Percentiles rank a stretch among this genome's conserved stretches.
These are phyloP conservation scores for Callorhinus ursinus DNA, from an alignment of 2,113 vertebrate species.

Conservation along the genomic window DNA sequence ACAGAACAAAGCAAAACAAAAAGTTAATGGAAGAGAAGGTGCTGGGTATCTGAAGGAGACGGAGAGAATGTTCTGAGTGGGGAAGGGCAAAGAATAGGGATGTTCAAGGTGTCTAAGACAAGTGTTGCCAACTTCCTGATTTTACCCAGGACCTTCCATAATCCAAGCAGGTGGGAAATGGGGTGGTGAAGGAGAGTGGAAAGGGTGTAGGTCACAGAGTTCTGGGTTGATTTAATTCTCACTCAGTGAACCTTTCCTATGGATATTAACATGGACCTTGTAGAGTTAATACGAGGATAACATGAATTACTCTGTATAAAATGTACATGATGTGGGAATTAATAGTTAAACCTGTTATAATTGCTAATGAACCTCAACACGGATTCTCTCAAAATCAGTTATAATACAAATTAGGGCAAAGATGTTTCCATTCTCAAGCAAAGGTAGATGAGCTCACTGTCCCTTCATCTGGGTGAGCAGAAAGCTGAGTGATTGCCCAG, in stretches of 20 bases:
- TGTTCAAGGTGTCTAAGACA: background rate
- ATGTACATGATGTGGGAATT: background rate
- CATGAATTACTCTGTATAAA: background rate
- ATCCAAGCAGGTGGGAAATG: background rate
- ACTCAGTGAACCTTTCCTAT: background rate
- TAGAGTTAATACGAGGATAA: background rate
- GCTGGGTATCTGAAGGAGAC: fast-evolving
- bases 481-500: background rate
- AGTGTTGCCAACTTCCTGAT: background rate
- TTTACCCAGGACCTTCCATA: fast-evolving
- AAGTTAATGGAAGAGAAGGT: background rate
- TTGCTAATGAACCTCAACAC: background rate
- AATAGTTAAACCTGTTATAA: background rate
- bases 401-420: background rate
- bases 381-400: background rate
- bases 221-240: background rate
- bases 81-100: background rate
- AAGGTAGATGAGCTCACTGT: background rate
- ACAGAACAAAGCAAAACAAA: background rate
- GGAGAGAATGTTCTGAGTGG: fast-evolving
- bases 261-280: background rate
- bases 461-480: background rate
- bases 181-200: background rate
- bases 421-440: background rate
- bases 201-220: background rate